These are phyloP conservation scores for Amblyjoppa proteus DNA, from an alignment of 2,888 invertebrate genomes.

Conservation along the genomic window DNA sequence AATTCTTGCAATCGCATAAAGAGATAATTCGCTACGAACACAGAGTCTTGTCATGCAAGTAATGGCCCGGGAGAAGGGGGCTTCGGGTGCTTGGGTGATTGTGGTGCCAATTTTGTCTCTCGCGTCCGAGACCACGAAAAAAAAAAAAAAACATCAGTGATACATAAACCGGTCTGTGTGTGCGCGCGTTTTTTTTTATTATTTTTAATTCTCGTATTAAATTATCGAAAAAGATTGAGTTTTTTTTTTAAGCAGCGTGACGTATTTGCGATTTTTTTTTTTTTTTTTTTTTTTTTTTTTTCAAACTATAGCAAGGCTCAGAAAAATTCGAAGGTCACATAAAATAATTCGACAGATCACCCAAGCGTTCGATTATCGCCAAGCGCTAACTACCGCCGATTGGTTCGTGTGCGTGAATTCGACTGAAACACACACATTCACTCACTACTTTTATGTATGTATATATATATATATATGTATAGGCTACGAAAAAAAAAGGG, in stretches of 20 bases:
- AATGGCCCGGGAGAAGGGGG: constrained; percentile 84
- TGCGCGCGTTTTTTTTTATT: background rate
- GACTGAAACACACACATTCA: constrained; percentile 82
- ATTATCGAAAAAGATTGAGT: constrained; percentile 33
- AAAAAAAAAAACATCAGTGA: constrained; percentile 7
- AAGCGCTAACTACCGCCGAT: constrained; percentile 81
- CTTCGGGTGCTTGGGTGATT: constrained; percentile 83
- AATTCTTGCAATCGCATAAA: constrained; percentile 82
- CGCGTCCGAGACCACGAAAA: constrained; percentile 11
- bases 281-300: constrained; percentile 39
- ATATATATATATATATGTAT: too few species aligned
- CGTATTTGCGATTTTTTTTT: constrained; percentile 28
- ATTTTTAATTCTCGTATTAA: constrained; percentile 6
- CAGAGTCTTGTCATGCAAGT: constrained; percentile 85
- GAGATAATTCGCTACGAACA: constrained; percentile 84
- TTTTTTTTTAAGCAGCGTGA: constrained; percentile 44
- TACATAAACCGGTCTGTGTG: constrained; percentile 20
- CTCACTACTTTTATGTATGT: constrained; percentile 77
- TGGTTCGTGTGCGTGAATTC: constrained; percentile 82
- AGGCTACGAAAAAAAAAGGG: constrained; percentile 52
- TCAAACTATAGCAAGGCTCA: constrained; percentile 18
- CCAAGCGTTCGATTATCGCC: constrained; percentile 82
- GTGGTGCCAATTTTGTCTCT: constrained; percentile 45
- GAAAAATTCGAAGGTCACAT: constrained; percentile 35
- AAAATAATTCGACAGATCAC: constrained; percentile 75